Evolutionary conservation across 2,888 invertebrate genomes (phyloP), one percentile per base, ranked within the genome.

Genomic region (Temnothorax ravouxi): DNA sequence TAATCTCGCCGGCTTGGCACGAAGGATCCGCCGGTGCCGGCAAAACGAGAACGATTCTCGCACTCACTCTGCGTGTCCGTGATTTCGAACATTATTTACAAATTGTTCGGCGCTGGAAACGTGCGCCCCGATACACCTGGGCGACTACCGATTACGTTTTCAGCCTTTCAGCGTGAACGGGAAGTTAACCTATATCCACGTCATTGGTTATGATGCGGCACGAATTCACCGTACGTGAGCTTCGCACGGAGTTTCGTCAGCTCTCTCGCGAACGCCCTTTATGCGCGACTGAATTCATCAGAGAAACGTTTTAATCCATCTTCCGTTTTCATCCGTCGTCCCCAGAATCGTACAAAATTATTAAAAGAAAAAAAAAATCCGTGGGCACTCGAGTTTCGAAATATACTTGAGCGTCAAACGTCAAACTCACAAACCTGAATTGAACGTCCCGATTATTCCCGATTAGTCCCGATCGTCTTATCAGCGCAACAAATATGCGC

Each of bases 1-100:
- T 18, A 15, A 15, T 21, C 21, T 34, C 21, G 6, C 56, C 21
- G 44, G 56, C 34, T 34, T 44, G 5, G n/a, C 29, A 15, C 6
- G 15, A 13, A 25, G 29, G 8, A 34, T 34, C 34, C 6, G 34
- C 34, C 34, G 6, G 54, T 15, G 69, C 21, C 15, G 15, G 0
- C 21, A 21, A 44, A 21, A 44, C 9, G 2, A 21, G n/a, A 29
- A 29, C 1, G 6, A 64, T 34, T 4, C 13, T 34, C 34, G 34
- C 72, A 96, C 97, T 96, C 95, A 98, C 98, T 98, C 95, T 98
- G 98, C 44, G 97, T 96, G 93, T 98, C 98, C 88, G 97, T 97
- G 93, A 98, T 97, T 95, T 98, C 97, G 94, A 98, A 97, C 98
- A 98, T 98, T 69, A 93, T 95, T 96, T 89, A 84, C 75, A 25